Evolutionary conservation across 1,140 invertebrate genomes (phyloP).

Genomic region (Rhynchophorus ferrugineus): DNA sequence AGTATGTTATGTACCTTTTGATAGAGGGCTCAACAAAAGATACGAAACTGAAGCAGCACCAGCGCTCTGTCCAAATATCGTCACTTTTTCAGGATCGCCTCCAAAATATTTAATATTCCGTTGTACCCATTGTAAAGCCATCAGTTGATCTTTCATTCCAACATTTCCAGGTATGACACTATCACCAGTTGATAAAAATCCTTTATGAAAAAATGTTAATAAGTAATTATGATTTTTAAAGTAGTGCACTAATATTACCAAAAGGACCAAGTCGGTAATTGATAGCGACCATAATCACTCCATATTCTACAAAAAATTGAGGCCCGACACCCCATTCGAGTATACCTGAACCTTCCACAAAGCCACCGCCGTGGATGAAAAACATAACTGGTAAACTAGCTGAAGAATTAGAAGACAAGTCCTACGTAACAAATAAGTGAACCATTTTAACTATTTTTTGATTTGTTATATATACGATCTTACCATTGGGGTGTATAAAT

Average conservation of each 20-base stretch:
- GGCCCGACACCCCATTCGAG: slow-evolving; percentile 46
- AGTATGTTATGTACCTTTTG: too few species aligned
- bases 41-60: slow-evolving; percentile 3
- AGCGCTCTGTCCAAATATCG: background rate
- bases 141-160: slow-evolving; percentile 1
- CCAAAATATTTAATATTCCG: slow-evolving; percentile 1
- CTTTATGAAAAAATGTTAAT: background rate
- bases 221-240: background rate
- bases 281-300: slow-evolving; percentile 45
- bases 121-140: slow-evolving; percentile 1
- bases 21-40: background rate
- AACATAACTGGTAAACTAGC: slow-evolving; percentile 18
- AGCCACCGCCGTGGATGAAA: slow-evolving; percentile 51
- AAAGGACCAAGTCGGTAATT: slow-evolving; percentile 45
- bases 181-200: slow-evolving; percentile 2
- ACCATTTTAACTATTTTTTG: slow-evolving; percentile 1
- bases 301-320: slow-evolving; percentile 54
- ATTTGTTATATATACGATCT: slow-evolving; percentile 1
- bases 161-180: background rate
- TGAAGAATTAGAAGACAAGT: slow-evolving; percentile 7
- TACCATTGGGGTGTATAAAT: slow-evolving; percentile 22
- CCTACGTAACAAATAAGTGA: slow-evolving; percentile 1
- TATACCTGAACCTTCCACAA: slow-evolving; percentile 48
- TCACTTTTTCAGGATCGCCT: background rate
- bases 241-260: slow-evolving; percentile 26